These are phyloP conservation scores for Cynaeus angustus DNA, from an alignment of 2,888 invertebrate genomes.

Conservation along the genomic window DNA sequence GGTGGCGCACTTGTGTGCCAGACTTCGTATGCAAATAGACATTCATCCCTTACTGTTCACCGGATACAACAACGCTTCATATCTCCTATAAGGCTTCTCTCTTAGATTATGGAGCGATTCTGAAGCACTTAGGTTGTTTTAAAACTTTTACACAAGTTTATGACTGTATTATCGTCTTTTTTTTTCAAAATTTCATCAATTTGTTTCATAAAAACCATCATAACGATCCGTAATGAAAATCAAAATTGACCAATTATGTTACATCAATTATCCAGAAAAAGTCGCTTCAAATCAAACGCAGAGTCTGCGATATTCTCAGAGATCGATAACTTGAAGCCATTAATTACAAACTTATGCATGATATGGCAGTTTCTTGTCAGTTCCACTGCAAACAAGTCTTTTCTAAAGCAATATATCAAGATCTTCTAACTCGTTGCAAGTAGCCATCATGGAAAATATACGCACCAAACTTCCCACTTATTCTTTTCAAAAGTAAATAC, in stretches of 20 bases:
- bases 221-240: too few species aligned
- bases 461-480: background rate
- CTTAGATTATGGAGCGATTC: background rate
- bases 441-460: constrained; percentile 27
- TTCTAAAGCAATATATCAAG: constrained; percentile 42
- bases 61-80: constrained; percentile 37
- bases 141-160: too few species aligned
- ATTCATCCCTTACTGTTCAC: constrained; percentile 45
- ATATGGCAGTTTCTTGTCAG: constrained; percentile 47
- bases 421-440: constrained; percentile 6
- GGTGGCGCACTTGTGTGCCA: constrained; percentile 39
- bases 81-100: constrained; percentile 29
- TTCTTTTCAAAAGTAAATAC: constrained; percentile 20
- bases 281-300: background rate
- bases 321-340: constrained; percentile 14
- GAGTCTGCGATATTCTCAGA: background rate
- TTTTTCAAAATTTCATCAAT: too few species aligned
- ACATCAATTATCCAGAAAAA: too few species aligned
- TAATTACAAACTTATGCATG: constrained; percentile 49
- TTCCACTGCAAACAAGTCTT: constrained; percentile 43
- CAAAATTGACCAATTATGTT: too few species aligned
- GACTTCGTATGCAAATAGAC: constrained; percentile 48
- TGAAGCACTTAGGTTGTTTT: too few species aligned
- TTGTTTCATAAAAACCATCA: too few species aligned
- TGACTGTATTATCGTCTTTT: too few species aligned